Conservation (phyloP, 1,140 invertebrate genomes). For the Cyclargus thomasi region DNA sequence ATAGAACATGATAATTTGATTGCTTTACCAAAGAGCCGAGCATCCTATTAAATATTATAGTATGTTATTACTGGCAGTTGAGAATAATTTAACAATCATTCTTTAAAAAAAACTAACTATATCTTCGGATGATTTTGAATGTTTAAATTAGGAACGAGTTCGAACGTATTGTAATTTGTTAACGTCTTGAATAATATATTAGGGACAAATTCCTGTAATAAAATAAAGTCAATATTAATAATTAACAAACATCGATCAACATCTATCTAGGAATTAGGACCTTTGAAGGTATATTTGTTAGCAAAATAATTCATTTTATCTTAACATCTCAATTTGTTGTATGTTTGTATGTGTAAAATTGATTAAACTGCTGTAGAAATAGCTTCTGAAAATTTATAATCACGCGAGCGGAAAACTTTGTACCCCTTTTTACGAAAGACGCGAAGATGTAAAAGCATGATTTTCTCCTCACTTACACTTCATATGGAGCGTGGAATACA, state of each 20-base stretch:
- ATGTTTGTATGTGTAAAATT: too few species aligned
- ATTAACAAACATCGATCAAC: slow-evolving; percentile 1
- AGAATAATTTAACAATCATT: slow-evolving; percentile 45
- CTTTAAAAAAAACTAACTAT: slow-evolving; percentile 16
- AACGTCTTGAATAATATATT: slow-evolving; percentile 1
- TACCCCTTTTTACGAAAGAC: too few species aligned
- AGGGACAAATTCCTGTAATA: neutral
- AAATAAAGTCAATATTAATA: neutral
- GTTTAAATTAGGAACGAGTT: slow-evolving; percentile 12
- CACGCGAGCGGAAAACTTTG: too few species aligned
- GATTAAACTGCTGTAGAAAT: too few species aligned
- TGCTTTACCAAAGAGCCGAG: slow-evolving; percentile 37
- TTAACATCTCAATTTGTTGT: too few species aligned
- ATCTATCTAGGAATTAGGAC: neutral
- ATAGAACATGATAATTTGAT: slow-evolving; percentile 57
- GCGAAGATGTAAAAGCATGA: too few species aligned
- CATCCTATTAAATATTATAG: slow-evolving; percentile 38
- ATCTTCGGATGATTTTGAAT: slow-evolving; percentile 9
- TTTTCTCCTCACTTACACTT: too few species aligned
- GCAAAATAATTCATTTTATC: too few species aligned
- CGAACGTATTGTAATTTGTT: slow-evolving; percentile 7
- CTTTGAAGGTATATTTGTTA: too few species aligned
- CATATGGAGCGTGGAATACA: too few species aligned
- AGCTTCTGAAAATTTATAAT: too few species aligned
- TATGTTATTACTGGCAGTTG: slow-evolving; percentile 55